Conservation (phyloP, 2,113 vertebrate genomes). For the Apus apus region DNA sequence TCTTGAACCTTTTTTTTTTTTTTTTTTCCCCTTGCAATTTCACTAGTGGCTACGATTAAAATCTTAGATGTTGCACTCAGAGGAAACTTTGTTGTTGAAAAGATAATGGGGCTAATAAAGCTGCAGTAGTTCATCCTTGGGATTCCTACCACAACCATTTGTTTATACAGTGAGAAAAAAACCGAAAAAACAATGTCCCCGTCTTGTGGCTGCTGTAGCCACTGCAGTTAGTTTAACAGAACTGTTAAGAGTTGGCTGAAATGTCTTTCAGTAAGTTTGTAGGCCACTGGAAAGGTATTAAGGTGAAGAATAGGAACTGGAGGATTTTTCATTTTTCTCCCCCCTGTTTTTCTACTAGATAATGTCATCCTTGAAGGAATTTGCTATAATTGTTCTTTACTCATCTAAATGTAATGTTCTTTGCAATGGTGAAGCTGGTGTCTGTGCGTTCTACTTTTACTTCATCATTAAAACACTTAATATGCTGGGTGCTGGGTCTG, state of each 20-base stretch:
- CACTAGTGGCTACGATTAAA: background rate
- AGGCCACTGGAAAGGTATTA: background rate
- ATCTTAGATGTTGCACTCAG: background rate
- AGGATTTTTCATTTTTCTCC: background rate
- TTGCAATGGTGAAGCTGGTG: background rate
- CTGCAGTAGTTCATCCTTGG: background rate
- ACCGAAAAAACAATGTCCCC: slow-evolving; percentile 58
- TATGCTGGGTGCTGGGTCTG: background rate
- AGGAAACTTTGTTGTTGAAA: background rate
- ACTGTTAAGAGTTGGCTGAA: background rate
- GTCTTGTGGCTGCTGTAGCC: slow-evolving; percentile 63
- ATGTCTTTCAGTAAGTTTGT: rapidly evolving
- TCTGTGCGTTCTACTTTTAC: background rate
- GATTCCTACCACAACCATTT: background rate
- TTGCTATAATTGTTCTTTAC: background rate
- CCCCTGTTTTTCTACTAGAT: background rate
- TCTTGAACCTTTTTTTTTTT: background rate
- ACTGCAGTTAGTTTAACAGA: slow-evolving; percentile 15
- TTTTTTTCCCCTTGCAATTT: background rate
- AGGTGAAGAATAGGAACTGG: background rate
- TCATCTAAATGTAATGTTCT: background rate
- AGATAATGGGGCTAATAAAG: background rate
- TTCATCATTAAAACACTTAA: slow-evolving; percentile 5
- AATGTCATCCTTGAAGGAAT: background rate
- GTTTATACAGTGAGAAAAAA: background rate